These are phyloP conservation scores for Xanthostigma xanthostigma DNA, from an alignment of 2,888 invertebrate genomes.

Conservation along the genomic window DNA sequence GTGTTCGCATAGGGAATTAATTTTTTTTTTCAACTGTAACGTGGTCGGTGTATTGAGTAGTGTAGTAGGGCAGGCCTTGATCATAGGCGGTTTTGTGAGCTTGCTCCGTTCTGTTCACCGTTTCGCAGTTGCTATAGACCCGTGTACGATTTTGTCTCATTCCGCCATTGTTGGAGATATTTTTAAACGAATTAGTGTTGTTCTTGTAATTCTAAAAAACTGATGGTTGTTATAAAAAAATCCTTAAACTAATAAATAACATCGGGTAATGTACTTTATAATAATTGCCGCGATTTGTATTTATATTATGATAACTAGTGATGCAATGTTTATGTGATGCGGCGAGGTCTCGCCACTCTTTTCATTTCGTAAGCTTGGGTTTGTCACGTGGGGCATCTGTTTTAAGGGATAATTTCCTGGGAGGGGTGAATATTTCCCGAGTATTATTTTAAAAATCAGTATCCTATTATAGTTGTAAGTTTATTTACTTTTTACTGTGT, in stretches of 20 bases:
- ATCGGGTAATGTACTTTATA: too few relatives aligned
- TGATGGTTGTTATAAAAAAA: too few relatives aligned
- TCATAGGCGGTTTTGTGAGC: slow-evolving; percentile 19
- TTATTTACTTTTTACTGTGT: too few relatives aligned
- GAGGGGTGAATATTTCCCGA: too few relatives aligned
- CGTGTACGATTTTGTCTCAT: slow-evolving; percentile 3
- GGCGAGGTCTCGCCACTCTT: slow-evolving; percentile 20
- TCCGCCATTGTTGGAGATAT: slow-evolving; percentile 5
- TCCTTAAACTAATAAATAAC: too few relatives aligned
- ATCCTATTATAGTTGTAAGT: too few relatives aligned
- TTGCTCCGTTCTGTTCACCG: slow-evolving; percentile 23
- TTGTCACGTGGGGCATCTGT: slow-evolving; percentile 21
- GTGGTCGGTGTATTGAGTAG: slow-evolving; percentile 9
- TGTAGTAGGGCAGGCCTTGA: slow-evolving; percentile 19
- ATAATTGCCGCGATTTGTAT: too few relatives aligned
- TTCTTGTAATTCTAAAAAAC: too few relatives aligned
- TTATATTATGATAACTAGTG: slow-evolving; percentile 14
- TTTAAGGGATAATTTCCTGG: background rate
- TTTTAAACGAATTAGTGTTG: background rate
- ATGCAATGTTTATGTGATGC: slow-evolving; percentile 30
- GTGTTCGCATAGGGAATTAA: too few relatives aligned
- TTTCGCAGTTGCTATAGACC: slow-evolving; percentile 3
- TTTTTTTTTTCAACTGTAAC: too few relatives aligned
- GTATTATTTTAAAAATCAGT: too few relatives aligned
- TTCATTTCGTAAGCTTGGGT: slow-evolving; percentile 24